Conservation (phyloP, 1,140 invertebrate genomes). For the Psix sp. region DNA sequence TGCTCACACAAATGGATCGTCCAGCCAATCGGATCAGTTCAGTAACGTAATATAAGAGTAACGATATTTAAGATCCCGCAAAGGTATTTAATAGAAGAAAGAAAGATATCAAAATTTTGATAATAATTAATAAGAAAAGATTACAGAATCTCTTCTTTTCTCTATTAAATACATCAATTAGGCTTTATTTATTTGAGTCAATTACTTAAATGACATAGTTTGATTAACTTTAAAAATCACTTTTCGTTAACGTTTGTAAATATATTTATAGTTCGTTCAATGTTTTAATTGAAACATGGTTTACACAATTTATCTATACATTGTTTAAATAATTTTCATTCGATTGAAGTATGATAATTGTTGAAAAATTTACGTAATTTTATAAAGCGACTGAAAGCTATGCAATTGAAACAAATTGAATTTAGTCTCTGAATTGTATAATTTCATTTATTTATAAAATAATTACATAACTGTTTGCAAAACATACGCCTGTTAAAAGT, state of each 20-base stretch:
- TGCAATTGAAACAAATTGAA: too few relatives aligned
- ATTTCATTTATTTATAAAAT: too few relatives aligned
- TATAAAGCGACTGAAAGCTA: too few relatives aligned
- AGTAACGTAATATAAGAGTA: slow-evolving; percentile 8
- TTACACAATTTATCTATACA: too few relatives aligned
- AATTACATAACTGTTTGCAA: too few relatives aligned
- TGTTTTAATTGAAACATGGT: not conserved
- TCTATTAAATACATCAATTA: slow-evolving; percentile 2
- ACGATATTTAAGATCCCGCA: too few relatives aligned
- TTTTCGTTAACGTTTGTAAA: not conserved
- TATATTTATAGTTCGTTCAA: not conserved
- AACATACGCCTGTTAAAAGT: too few relatives aligned
- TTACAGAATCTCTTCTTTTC: not conserved
- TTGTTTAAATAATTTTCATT: too few relatives aligned
- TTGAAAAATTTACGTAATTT: too few relatives aligned
- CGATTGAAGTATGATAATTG: too few relatives aligned
- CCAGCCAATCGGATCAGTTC: slow-evolving; percentile 10
- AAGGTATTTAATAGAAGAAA: slow-evolving; percentile 5
- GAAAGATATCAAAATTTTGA: slow-evolving; percentile 4
- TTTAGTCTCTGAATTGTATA: too few relatives aligned
- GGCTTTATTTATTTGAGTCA: not conserved
- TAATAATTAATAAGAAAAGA: not conserved
- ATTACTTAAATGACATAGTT: not conserved
- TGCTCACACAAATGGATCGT: slow-evolving; percentile 92
- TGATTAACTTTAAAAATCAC: not conserved